A percentile compares a stretch with the other conserved stretches of the same genome.
Evolutionary conservation across 2,113 vertebrate genomes (phyloP).

Genomic region (Casuarius casuarius): DNA sequence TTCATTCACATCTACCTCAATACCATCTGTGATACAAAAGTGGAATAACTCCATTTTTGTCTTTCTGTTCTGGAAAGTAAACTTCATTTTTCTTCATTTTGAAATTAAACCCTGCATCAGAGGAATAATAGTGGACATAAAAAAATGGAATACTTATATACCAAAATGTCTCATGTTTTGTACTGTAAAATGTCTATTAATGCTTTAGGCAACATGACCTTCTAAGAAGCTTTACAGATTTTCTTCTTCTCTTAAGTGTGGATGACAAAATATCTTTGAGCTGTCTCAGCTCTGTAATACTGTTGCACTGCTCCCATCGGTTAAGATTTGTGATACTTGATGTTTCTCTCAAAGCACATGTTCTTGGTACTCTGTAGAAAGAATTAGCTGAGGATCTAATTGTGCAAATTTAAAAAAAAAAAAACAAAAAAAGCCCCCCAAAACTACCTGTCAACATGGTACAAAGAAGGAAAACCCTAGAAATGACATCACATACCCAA

Average conservation of each 20-base stretch:
- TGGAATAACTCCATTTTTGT: neutral
- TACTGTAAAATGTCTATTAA: slow-evolving; percentile 3
- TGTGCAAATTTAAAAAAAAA: neutral
- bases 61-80: neutral
- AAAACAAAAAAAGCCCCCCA: no score
- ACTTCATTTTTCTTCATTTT: neutral
- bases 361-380: neutral
- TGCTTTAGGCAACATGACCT: neutral
- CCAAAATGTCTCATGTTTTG: neutral
- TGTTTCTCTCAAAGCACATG: neutral
- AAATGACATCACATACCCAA: neutral
- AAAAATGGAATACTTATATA: neutral
- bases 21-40: neutral
- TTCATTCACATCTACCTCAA: neutral
- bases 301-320: neutral
- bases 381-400: neutral
- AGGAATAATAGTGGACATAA: neutral
- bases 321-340: neutral
- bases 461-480: neutral
- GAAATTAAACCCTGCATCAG: neutral
- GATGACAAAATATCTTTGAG: slow-evolving; percentile 2
- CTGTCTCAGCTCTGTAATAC: neutral
- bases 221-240: slow-evolving; percentile 38
- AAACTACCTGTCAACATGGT: neutral
- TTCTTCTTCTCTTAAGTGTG: neutral